Evolutionary conservation across 2,113 vertebrate genomes (phyloP).

Genomic region (Mustela nigripes): DNA sequence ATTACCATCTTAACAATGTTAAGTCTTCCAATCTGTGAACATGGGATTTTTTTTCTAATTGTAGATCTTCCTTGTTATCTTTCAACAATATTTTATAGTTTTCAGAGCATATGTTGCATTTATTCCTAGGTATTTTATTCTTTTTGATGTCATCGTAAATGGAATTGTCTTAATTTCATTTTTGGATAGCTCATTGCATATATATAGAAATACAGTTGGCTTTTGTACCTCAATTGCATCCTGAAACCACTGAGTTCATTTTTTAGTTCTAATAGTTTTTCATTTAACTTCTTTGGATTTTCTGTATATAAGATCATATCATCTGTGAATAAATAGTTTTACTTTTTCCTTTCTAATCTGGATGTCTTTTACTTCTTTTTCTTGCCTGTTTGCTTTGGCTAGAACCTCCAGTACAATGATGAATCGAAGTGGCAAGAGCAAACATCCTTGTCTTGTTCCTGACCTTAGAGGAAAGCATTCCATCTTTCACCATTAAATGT

Average conservation of each 20-base stretch:
- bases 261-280: neutral
- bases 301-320: neutral
- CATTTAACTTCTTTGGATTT: neutral
- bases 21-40: neutral
- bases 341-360: neutral
- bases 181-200: neutral
- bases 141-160: neutral
- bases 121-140: neutral
- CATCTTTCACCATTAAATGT: neutral
- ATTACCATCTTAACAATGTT: neutral
- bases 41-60: neutral
- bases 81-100: constrained; percentile 26
- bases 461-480: neutral
- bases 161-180: neutral
- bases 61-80: neutral
- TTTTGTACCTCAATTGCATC: neutral
- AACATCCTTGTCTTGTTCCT: neutral
- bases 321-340: neutral
- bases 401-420: neutral
- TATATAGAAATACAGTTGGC: neutral
- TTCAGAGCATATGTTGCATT: neutral
- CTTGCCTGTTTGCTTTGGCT: neutral
- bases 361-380: neutral
- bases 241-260: neutral
- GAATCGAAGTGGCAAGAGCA: neutral